Conservation (phyloP, 2,888 invertebrate species). For the Lamellibrachia columna region DNA sequence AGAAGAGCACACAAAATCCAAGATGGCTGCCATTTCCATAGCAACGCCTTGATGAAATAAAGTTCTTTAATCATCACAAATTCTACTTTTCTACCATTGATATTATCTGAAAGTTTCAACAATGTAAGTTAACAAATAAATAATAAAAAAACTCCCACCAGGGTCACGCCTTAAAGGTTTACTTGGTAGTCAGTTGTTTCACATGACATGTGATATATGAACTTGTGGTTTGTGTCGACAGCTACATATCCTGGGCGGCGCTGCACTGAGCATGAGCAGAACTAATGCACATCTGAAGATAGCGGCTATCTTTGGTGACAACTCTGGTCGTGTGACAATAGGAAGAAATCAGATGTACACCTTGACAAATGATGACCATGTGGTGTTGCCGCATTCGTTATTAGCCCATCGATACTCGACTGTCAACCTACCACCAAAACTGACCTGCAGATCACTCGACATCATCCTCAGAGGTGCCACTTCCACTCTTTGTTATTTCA, state of each 20-base stretch:
- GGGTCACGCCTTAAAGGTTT: too few relatives aligned
- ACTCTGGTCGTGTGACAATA: conserved; percentile 37
- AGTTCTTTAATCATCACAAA: too few relatives aligned
- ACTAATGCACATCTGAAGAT: conserved; percentile 36
- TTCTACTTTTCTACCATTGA: too few relatives aligned
- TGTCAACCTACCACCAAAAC: conserved; percentile 43
- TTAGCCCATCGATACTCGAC: conserved; percentile 45
- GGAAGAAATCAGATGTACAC: conserved; percentile 42
- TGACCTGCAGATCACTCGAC: conserved; percentile 49
- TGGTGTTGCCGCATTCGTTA: conserved; percentile 44
- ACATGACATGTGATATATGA: not conserved
- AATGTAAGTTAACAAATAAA: too few relatives aligned
- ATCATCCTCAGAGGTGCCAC: conserved; percentile 47
- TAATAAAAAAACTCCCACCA: too few relatives aligned
- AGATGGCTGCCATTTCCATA: too few relatives aligned
- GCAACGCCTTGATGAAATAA: too few relatives aligned
- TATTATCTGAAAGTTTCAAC: too few relatives aligned
- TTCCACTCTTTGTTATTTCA: not conserved
- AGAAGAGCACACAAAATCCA: too few relatives aligned
- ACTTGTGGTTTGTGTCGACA: conserved; percentile 31
- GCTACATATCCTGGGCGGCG: conserved; percentile 49
- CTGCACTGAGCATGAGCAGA: conserved; percentile 45
- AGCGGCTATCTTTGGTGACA: conserved; percentile 43
- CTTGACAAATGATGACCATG: conserved; percentile 35
- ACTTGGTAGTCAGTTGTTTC: not conserved